These are phyloP conservation scores for Yoshiicerus persimilis DNA, from an alignment of 1,140 invertebrate species.

Conservation along the genomic window DNA sequence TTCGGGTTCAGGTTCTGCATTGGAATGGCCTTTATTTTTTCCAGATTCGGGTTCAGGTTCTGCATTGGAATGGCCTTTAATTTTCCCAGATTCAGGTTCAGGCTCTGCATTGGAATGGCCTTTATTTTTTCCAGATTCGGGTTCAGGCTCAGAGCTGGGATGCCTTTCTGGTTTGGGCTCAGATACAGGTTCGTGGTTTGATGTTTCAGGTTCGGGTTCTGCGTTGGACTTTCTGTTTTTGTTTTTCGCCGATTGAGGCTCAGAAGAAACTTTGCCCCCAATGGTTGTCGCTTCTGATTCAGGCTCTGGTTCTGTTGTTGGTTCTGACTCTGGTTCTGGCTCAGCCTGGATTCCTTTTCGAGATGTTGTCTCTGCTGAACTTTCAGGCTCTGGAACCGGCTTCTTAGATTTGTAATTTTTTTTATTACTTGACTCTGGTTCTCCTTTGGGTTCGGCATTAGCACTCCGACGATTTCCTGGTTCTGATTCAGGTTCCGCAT, in stretches of 20 bases:
- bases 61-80: neutral
- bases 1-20: too few relatives aligned
- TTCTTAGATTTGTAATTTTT: neutral
- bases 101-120: too few relatives aligned
- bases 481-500: neutral
- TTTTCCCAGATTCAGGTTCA: neutral
- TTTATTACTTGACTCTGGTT: neutral
- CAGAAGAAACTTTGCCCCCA: too few relatives aligned
- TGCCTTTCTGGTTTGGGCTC: neutral
- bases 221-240: neutral
- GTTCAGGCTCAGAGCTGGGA: too few relatives aligned
- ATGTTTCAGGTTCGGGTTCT: neutral
- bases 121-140: neutral
- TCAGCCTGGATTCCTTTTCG: neutral
- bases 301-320: constrained; percentile 20
- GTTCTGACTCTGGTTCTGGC: constrained; percentile 27
- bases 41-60: neutral
- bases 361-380: constrained; percentile 54
- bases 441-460: neutral
- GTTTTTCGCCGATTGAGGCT: neutral
- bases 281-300: constrained; percentile 22
- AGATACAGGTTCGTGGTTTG: neutral
- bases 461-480: constrained; percentile 22
- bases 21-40: too few relatives aligned
- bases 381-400: constrained; percentile 50